These are phyloP conservation scores for Acanthopagrus latus DNA, from an alignment of 2,797 vertebrate species.

Conservation along the genomic window DNA sequence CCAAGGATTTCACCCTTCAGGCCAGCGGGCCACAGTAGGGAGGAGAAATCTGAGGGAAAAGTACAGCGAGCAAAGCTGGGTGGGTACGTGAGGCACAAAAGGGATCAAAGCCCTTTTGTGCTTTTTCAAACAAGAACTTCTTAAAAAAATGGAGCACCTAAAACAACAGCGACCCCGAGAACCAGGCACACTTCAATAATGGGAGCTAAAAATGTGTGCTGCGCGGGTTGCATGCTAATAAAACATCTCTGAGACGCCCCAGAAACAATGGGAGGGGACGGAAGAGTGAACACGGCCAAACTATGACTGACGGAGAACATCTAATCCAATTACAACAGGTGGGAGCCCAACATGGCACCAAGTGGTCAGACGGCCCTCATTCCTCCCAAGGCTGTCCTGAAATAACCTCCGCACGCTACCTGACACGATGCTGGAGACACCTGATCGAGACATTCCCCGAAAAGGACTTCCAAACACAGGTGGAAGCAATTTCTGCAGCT, in stretches of 20 bases:
- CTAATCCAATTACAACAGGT: conserved; percentile 76
- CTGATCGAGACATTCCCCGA: conserved; percentile 56
- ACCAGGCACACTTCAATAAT: conserved; percentile 48
- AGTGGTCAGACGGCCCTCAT: conserved; percentile 49
- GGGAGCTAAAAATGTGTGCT: conserved; percentile 45
- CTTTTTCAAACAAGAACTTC: conserved; percentile 70
- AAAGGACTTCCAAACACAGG: conserved; percentile 57
- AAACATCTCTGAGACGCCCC: conserved; percentile 45
- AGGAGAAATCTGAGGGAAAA: conserved; percentile 63
- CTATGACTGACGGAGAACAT: conserved; percentile 50
- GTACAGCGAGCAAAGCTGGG: conserved; percentile 64
- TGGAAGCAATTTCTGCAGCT: conserved; percentile 54
- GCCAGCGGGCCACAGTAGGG: conserved; percentile 66
- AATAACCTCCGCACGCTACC: conserved; percentile 38
- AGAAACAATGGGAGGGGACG: conserved; percentile 51
- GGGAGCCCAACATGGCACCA: conserved; percentile 55
- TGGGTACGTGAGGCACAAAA: conserved; percentile 61
- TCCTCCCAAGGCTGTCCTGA: conserved; percentile 56
- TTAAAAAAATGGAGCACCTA: conserved; percentile 54
- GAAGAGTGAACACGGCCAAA: conserved; percentile 55
- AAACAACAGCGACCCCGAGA: conserved; percentile 68
- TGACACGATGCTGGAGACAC: conserved; percentile 50
- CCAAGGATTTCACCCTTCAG: conserved; percentile 77
- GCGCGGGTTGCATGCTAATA: conserved; percentile 60
- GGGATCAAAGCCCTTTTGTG: conserved; percentile 70